These are phyloP conservation scores for Linurgus olivaceus DNA, from an alignment of 2,797 vertebrate species.

Conservation along the genomic window DNA sequence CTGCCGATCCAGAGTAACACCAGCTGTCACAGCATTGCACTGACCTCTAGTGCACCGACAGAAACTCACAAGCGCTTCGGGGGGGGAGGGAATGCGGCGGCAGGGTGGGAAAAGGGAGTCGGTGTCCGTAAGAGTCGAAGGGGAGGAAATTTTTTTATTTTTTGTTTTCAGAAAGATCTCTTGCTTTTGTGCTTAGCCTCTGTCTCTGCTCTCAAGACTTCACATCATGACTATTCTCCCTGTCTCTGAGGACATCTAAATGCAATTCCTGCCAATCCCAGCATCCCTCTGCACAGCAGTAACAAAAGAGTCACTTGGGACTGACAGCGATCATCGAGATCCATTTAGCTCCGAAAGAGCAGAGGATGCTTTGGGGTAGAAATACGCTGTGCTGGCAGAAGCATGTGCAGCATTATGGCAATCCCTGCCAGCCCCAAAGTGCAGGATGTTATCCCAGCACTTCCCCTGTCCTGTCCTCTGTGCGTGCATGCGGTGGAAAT, in stretches of 20 bases:
- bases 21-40: background rate
- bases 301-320: background rate
- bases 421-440: background rate
- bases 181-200: background rate
- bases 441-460: background rate
- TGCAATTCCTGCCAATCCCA: background rate
- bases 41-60: slow-evolving; percentile 43
- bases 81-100: background rate
- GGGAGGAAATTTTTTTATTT: background rate
- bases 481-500: fast-evolving
- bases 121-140: background rate
- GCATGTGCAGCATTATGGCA: background rate
- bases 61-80: background rate
- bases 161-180: background rate
- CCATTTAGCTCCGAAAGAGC: background rate
- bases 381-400: background rate
- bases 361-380: background rate
- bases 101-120: background rate
- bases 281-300: background rate
- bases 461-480: background rate
- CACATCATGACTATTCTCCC: background rate
- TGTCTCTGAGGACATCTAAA: background rate
- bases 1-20: background rate
- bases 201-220: background rate
- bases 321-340: background rate